Evolutionary conservation across 30 jellyfish, hydroid and myxozoan genomes (phyloP).

Genomic region (Pelagia noctiluca): DNA sequence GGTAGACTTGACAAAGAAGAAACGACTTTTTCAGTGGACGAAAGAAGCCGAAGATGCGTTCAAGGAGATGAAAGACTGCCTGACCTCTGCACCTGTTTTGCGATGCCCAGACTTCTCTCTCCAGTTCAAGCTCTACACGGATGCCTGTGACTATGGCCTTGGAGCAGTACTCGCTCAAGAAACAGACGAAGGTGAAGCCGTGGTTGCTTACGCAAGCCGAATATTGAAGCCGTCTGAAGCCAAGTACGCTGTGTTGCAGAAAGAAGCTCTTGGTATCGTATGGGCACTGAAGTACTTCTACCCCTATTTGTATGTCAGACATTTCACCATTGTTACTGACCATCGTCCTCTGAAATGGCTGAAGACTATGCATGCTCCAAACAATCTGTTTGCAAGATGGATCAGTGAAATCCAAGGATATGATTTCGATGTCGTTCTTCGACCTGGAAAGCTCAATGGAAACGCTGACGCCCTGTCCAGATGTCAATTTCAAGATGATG

Average conservation of each 20-base stretch:
- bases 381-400: constrained; percentile 33
- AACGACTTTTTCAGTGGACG: constrained; percentile 41
- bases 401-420: constrained; percentile 14
- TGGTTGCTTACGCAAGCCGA: constrained; percentile 63
- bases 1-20: constrained; percentile 14
- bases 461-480: constrained; percentile 52
- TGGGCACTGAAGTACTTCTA: constrained; percentile 41
- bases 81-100: constrained; percentile 56
- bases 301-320: constrained; percentile 43
- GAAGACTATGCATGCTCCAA: constrained; percentile 10
- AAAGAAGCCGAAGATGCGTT: constrained; percentile 38
- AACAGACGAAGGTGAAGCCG: too few relatives aligned
- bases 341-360: constrained; percentile 60
- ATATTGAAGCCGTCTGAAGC: constrained; percentile 21
- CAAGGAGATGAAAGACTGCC: constrained; percentile 14
- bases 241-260: too few relatives aligned
- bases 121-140: too few relatives aligned
- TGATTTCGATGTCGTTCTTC: constrained; percentile 19
- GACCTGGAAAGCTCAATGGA: constrained; percentile 37
- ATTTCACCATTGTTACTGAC: constrained; percentile 45
- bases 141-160: constrained; percentile 63
- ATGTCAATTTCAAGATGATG: constrained; percentile 17
- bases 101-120: constrained; percentile 66
- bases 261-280: constrained; percentile 26
- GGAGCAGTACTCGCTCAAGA: constrained; percentile 74